phyloP scores from a whole-genome alignment of 2,888 invertebrate species.

The Tipula vernalis region DNA sequence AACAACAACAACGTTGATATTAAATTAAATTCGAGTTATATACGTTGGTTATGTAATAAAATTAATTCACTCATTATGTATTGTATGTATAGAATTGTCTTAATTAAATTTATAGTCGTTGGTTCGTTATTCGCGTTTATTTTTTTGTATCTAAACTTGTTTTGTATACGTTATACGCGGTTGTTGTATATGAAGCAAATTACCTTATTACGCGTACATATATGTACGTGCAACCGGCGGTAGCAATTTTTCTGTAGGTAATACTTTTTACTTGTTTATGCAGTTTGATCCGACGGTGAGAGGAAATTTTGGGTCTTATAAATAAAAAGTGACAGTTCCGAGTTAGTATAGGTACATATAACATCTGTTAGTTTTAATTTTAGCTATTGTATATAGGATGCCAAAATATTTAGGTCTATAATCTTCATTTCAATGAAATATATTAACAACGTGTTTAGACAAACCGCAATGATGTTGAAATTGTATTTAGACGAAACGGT shows the following conservation, averaged over 20 bases:
- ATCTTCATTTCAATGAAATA: neutral
- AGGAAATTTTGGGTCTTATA: neutral
- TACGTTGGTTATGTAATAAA: neutral
- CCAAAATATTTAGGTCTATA: neutral
- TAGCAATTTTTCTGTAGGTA: neutral
- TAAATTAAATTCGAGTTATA: neutral
- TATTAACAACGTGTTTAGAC: neutral
- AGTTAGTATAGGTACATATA: neutral
- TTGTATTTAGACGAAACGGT: neutral
- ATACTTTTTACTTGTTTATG: neutral
- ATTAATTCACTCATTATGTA: slow-evolving; percentile 1
- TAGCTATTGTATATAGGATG: neutral
- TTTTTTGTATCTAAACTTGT: neutral
- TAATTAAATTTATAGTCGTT: neutral
- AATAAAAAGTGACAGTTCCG: neutral
- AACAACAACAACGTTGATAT: neutral
- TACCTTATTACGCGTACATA: neutral
- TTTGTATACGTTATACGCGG: neutral
- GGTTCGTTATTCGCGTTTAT: neutral
- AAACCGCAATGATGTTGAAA: neutral
- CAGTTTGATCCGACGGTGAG: neutral
- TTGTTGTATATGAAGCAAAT: neutral
- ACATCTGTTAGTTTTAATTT: neutral
- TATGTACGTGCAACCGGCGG: neutral
- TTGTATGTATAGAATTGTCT: neutral